phyloP scores from a whole-genome alignment of 2,113 vertebrate species.

The Cynopterus brachyotis region DNA sequence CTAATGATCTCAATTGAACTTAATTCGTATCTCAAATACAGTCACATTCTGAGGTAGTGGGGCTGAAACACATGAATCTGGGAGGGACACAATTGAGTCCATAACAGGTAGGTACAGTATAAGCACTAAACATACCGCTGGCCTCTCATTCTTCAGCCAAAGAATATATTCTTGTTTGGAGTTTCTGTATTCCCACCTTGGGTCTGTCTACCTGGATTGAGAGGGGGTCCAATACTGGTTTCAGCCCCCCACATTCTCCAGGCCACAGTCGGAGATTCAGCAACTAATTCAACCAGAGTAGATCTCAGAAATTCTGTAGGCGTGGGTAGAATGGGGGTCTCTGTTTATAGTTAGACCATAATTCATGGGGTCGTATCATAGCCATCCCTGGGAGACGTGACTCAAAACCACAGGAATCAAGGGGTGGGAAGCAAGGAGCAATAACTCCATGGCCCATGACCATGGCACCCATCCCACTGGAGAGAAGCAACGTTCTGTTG shows the following conservation, averaged over 20 bases:
- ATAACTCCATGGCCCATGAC: rapidly evolving
- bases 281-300: neutral
- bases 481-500: rapidly evolving
- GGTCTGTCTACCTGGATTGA: too few relatives aligned
- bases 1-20: neutral
- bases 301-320: neutral
- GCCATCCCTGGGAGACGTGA: too few relatives aligned
- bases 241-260: neutral
- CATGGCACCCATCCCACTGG: rapidly evolving
- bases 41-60: neutral
- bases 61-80: rapidly evolving
- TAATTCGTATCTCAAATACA: neutral
- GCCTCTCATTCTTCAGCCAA: neutral
- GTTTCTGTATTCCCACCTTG: neutral
- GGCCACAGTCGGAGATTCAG: too few relatives aligned
- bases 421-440: rapidly evolving
- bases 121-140: rapidly evolving
- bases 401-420: neutral
- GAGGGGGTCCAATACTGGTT: neutral
- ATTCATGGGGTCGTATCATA: neutral
- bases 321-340: neutral
- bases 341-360: neutral
- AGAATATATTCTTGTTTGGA: neutral
- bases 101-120: rapidly evolving
- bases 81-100: neutral